Evolutionary conservation across 2,888 invertebrate genomes (phyloP), one percentile per base, ranked within the genome.

Genomic region (Sesia bembeciformis): DNA sequence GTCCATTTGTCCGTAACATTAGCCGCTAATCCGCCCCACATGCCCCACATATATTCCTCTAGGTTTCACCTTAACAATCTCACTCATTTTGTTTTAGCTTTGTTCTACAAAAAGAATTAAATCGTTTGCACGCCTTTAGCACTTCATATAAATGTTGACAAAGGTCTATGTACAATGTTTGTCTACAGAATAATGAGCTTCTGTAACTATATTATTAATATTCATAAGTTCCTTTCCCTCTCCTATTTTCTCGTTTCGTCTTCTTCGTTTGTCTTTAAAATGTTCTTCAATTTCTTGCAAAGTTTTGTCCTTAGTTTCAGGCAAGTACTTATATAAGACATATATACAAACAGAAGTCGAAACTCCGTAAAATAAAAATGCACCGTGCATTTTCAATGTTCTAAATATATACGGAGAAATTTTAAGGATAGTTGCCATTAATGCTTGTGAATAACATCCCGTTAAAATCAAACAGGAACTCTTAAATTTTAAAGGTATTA

Each of bases 401-500:
- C 62, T 66, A 54, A 78, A 81, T 53, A 80, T 63, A 46, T 61
- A 59, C 0, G 79, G 80, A 3, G 80, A 70, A 50, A 76, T 56
- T 68, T 80, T 81, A 3, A 78, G 60, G 73, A 64, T 4, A 70
- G 65, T 3, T 72, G 74, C 68, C 55, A 42, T 72, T 46, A 53
- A 74, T 71, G 7, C 70, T 70, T 62, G 69, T 64, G 57, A 60
- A 40, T 74, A 61, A 7, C 65, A 53, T 6, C 62, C 60, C n/a
- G 72, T 68, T 0, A 74, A 59, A 51, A 78, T 60, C 0, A 73
- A 66, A 4, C 73, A 66, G 5, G 69, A 63, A 53, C 71, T 76
- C 62, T 80, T 78, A 56, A 67, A 75, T 38, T 70, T 69, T 49
- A 72, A 61, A 43, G 81, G 75, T 56, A 77, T 73, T n/a, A 81